A percentile compares a stretch with the other conserved stretches of the same genome.
Conservation (phyloP, 30 jellyfish, hydroid and myxozoan genomes). For the Morbakka virulenta region DNA sequence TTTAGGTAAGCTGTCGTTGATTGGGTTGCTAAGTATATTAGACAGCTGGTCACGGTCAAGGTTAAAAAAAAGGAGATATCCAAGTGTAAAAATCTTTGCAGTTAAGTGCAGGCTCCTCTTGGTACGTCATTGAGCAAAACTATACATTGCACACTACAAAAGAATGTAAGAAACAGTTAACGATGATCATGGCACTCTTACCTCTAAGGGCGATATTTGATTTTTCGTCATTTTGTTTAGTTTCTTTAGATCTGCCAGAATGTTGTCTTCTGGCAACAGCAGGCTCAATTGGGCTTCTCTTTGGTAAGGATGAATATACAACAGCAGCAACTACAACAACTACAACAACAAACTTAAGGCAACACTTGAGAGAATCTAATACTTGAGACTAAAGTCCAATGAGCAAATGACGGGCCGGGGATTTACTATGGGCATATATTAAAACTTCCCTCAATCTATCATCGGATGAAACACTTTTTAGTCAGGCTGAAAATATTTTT, state of each 20-base stretch:
- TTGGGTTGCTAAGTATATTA: no score
- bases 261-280: slow-evolving; percentile 78
- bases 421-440: background rate
- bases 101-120: no score
- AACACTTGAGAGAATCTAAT: no score
- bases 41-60: no score
- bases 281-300: slow-evolving; percentile 59
- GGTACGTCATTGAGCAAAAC: no score
- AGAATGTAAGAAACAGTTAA: background rate
- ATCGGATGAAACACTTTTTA: background rate
- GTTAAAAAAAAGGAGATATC: no score
- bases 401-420: no score
- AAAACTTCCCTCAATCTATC: background rate
- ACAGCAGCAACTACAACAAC: background rate
- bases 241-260: slow-evolving; percentile 77
- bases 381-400: no score
- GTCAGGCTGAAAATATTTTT: background rate
- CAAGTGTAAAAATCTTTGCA: no score
- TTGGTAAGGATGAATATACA: background rate
- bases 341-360: background rate
- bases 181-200: background rate
- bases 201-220: background rate
- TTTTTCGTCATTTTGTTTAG: slow-evolving; percentile 33
- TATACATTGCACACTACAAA: no score
- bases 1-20: no score